Evolutionary conservation across 2,113 vertebrate genomes (phyloP).

Genomic region (Colius striatus): DNA sequence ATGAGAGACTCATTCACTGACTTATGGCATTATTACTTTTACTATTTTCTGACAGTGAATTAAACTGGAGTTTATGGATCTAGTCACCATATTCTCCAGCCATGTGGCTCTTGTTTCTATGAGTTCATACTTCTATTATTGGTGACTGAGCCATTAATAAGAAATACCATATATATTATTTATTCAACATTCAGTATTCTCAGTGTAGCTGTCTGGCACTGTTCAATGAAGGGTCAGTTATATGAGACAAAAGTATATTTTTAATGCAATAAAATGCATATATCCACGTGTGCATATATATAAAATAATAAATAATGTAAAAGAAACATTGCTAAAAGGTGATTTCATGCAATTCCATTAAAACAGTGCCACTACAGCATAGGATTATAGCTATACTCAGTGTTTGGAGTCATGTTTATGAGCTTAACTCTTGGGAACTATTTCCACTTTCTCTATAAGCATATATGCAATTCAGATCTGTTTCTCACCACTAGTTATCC

Average conservation of each 20-base stretch:
- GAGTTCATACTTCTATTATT: background rate
- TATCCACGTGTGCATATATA: background rate
- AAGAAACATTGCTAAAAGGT: background rate
- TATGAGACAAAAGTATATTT: background rate
- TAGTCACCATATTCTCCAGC: background rate
- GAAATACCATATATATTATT: background rate
- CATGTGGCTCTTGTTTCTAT: background rate
- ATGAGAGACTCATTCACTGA: background rate
- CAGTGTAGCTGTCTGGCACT: background rate
- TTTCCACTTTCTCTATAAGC: background rate
- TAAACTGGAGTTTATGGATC: background rate
- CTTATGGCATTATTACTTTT: background rate
- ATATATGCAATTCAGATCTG: background rate
- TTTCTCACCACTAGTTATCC: background rate
- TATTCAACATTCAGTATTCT: background rate
- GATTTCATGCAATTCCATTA: background rate
- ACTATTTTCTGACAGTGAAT: background rate
- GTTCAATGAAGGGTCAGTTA: background rate
- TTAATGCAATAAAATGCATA: background rate
- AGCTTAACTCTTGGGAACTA: background rate
- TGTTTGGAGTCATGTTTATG: background rate
- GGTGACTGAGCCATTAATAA: background rate
- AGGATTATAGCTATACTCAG: background rate
- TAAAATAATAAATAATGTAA: background rate
- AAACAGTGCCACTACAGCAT: background rate